Conservation (phyloP, 37 sponge, comb jelly and placozoan genomes). For the Axinella damicornis region DNA sequence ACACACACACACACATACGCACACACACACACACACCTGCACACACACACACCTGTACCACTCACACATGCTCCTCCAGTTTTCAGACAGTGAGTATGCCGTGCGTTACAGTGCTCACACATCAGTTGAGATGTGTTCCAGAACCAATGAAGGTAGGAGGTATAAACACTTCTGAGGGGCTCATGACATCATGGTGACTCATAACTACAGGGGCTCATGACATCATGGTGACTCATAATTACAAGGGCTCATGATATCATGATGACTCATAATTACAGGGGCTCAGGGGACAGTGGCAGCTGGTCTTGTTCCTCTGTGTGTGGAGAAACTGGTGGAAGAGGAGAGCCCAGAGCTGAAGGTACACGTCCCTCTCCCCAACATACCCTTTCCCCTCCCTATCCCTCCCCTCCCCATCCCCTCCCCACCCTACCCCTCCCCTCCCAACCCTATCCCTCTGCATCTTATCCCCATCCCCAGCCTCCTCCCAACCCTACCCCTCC, state of each 20-base stretch:
- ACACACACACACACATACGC: background rate
- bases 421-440: too few species aligned
- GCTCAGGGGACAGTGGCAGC: slow-evolving; percentile 54
- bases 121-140: slow-evolving; percentile 72
- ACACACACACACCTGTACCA: background rate
- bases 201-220: too few species aligned
- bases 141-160: slow-evolving; percentile 41
- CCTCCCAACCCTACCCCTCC: too few species aligned
- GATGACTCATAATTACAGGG: slow-evolving; percentile 48
- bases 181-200: too few species aligned
- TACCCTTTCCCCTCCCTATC: too few species aligned
- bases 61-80: slow-evolving; percentile 21
- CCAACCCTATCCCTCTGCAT: too few species aligned
- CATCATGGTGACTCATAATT: too few species aligned
- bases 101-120: slow-evolving; percentile 54
- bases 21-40: background rate
- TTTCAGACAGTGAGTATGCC: slow-evolving; percentile 50
- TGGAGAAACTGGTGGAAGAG: slow-evolving; percentile 57
- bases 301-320: slow-evolving; percentile 59
- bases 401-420: too few species aligned
- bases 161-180: background rate
- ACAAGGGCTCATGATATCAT: background rate
- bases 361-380: background rate
- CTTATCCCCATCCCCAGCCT: slow-evolving; percentile 2
- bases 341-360: slow-evolving; percentile 49